Percentiles rank a stretch among this genome's conserved stretches.
Conservation (phyloP, 2,797 vertebrate genomes). For the Epinephelus awoara region DNA sequence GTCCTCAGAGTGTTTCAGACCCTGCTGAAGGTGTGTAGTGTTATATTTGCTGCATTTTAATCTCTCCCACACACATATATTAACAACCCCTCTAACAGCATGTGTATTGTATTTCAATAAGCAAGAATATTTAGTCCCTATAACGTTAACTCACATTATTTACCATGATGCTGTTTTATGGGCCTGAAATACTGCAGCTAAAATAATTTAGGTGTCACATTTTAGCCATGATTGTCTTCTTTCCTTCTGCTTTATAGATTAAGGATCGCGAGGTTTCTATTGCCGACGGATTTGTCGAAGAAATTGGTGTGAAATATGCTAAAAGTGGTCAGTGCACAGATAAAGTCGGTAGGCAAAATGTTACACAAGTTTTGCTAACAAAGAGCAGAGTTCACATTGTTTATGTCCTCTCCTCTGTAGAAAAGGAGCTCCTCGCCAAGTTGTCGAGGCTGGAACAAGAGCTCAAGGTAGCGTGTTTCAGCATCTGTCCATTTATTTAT, state of each 20-base stretch:
- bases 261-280: conserved; percentile 89
- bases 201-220: background rate
- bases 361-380: background rate
- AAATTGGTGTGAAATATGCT: conserved; percentile 88
- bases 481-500: background rate
- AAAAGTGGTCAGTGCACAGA: conserved; percentile 85
- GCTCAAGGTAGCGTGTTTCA: conserved; percentile 85
- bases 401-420: conserved; percentile 77
- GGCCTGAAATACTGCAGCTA: background rate
- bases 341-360: background rate
- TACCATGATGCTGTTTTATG: background rate
- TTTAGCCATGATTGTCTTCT: background rate
- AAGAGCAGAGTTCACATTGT: background rate
- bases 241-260: conserved; percentile 80
- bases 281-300: conserved; percentile 89
- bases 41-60: conserved; percentile 25
- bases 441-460: conserved; percentile 90
- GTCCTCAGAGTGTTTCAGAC: conserved; percentile 92
- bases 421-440: conserved; percentile 89
- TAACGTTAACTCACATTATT: background rate
- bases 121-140: background rate
- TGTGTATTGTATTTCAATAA: conserved; percentile 20
- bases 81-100: background rate
- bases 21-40: conserved; percentile 90
- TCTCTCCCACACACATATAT: conserved; percentile 6